Conservation (phyloP, 2,797 vertebrate genomes). For the Diceros bicornis region DNA sequence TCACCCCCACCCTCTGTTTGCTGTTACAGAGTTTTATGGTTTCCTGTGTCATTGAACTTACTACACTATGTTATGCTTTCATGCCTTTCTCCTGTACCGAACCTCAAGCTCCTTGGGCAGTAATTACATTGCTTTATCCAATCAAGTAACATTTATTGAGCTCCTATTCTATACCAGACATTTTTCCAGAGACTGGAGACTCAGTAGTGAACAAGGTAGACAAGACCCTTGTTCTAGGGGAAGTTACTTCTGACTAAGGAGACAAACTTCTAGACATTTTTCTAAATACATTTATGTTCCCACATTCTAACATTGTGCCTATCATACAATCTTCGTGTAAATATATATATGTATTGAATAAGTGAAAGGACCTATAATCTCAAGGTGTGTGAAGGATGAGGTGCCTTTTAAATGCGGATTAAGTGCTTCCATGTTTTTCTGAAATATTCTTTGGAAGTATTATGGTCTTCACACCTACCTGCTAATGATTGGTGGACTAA, state of each 20-base stretch:
- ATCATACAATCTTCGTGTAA: background rate
- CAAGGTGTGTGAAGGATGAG: background rate
- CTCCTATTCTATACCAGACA: background rate
- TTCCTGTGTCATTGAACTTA: background rate
- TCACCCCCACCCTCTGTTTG: no score
- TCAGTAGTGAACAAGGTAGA: background rate
- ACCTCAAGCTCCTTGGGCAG: background rate
- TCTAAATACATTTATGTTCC: background rate
- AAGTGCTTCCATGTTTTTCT: background rate
- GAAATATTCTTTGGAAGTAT: background rate
- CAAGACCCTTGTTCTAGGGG: background rate
- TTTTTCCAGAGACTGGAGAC: background rate
- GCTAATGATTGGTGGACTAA: background rate
- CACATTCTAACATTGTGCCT: background rate
- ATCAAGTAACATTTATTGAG: background rate
- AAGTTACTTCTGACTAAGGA: background rate
- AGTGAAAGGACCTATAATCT: background rate
- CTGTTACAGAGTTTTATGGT: background rate
- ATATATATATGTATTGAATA: background rate
- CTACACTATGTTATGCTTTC: background rate
- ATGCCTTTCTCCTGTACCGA: background rate
- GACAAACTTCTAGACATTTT: background rate
- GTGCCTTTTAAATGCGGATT: background rate
- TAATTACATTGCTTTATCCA: background rate
- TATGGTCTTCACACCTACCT: background rate